Evolutionary conservation across 2,797 vertebrate species (phyloP).

Genomic region (Aselliscus stoliczkanus): DNA sequence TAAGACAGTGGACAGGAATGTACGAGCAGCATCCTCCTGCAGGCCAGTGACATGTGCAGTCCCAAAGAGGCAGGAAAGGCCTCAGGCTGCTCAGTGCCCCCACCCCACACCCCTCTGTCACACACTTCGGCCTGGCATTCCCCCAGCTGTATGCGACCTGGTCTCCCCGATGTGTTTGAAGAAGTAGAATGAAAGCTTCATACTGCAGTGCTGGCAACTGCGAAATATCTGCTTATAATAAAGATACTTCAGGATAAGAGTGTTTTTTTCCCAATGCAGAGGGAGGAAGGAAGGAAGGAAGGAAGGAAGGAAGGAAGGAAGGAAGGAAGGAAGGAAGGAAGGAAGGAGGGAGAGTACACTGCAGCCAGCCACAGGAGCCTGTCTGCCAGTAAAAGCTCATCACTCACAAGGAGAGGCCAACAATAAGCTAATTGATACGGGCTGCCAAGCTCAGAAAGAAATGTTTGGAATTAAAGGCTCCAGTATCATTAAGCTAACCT

Average conservation of each 20-base stretch:
- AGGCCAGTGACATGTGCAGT: background rate
- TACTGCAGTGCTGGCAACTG: background rate
- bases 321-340: background rate
- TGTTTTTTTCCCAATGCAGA: background rate
- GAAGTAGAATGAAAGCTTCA: background rate
- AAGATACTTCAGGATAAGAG: background rate
- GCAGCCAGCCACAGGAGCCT: background rate
- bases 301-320: background rate
- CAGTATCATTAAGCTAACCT: background rate
- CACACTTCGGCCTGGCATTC: rapidly evolving
- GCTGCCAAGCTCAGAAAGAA: background rate
- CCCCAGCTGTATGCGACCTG: background rate
- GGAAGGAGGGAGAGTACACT: background rate
- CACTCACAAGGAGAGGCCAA: background rate
- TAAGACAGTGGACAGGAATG: conserved; percentile 58
- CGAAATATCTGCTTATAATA: background rate
- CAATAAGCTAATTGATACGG: background rate
- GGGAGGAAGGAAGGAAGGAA: background rate
- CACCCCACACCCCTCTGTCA: rapidly evolving
- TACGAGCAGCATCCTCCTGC: background rate
- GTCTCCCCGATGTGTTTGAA: background rate
- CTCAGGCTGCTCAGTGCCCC: background rate
- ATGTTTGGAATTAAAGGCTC: background rate
- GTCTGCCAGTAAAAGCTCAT: background rate
- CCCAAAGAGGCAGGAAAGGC: background rate